phyloP scores from a whole-genome alignment of 1,140 invertebrate genomes.

The Zaprionus ornatus region DNA sequence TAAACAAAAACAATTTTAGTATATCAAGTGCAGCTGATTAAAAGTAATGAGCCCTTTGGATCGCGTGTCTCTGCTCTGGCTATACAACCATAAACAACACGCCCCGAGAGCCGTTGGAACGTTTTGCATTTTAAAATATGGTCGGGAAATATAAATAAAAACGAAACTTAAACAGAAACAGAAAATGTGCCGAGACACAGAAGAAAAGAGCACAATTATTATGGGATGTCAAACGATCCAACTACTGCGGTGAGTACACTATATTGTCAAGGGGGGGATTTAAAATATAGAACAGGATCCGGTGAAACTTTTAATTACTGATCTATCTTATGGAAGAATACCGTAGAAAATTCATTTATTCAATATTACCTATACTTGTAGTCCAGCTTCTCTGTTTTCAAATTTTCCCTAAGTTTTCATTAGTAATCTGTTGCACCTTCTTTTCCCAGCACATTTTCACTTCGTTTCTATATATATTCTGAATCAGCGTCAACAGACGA shows the following conservation, averaged over 20 bases:
- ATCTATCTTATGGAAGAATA: no score
- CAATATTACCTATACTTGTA: not conserved
- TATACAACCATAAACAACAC: constrained; percentile 19
- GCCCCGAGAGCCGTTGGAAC: constrained; percentile 34
- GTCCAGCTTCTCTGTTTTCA: not conserved
- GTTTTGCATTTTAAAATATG: constrained; percentile 29
- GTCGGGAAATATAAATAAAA: constrained; percentile 43
- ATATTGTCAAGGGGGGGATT: not conserved
- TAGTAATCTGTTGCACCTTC: constrained; percentile 43
- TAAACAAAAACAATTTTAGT: constrained; percentile 39
- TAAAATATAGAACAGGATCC: not conserved
- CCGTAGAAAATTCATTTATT: not conserved
- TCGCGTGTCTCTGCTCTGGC: not conserved
- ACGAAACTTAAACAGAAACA: constrained; percentile 45
- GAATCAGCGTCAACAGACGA: no score
- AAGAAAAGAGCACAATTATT: constrained; percentile 37
- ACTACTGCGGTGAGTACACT: constrained; percentile 13
- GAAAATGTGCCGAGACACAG: constrained; percentile 50
- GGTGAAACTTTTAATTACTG: no score
- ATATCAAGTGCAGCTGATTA: constrained; percentile 46
- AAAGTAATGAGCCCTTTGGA: constrained; percentile 54
- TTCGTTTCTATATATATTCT: no score
- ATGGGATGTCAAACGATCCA: constrained; percentile 12
- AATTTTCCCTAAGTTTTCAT: not conserved
- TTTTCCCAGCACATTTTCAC: constrained; percentile 34